Evolutionary conservation across 2,888 invertebrate species (phyloP), one percentile per base, ranked within the genome.

Genomic region (Nomada hirtipes): DNA sequence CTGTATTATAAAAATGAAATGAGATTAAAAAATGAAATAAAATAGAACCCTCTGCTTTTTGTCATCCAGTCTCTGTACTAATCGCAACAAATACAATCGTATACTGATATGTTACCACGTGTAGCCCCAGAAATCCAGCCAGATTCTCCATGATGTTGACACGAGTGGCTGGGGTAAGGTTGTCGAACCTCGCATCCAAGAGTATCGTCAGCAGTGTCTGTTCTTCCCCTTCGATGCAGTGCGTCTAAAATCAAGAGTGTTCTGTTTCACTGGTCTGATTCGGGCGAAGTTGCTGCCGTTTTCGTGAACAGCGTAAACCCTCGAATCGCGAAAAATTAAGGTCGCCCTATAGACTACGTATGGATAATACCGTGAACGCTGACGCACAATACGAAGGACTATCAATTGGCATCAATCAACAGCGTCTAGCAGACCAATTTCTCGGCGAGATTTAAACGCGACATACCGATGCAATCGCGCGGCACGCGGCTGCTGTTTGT

Each of bases 91-190:
- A 23, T 15, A 36, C 3, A 18, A 65, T 29, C 4, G 15, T 29
- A 1, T 18, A n/a, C 9, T 7, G 18, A 80, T 64, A 52, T 15
- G 20, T 52, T 94, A 97, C 97, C 94, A 95, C 95, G 89, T 96
- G 95, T 50, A 97, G 94, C 76, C 96, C 96, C 94, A 96, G 95
- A 92, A 96, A 97, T 90, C 95, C 95, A n/a, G 97, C 96, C 59
- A 97, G 95, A 89, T 96, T 96, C 94, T 96, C 96, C 81, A 97
- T 95, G 76, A 96, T 96, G 42, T 95, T 95, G 87, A 97, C 95
- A 91, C 96, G 95, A 82, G 96, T 95, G 76, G 95, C 94, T 47
- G 97, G 95, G 85, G 95, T 94, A 89, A 97, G 95, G 81, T 94
- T 94, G 70, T 96, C 95, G 90, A 96, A 95, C 89, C 96, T 95